Conservation (phyloP, 2,797 vertebrate genomes). For the Petrocephalus schoutedeni region DNA sequence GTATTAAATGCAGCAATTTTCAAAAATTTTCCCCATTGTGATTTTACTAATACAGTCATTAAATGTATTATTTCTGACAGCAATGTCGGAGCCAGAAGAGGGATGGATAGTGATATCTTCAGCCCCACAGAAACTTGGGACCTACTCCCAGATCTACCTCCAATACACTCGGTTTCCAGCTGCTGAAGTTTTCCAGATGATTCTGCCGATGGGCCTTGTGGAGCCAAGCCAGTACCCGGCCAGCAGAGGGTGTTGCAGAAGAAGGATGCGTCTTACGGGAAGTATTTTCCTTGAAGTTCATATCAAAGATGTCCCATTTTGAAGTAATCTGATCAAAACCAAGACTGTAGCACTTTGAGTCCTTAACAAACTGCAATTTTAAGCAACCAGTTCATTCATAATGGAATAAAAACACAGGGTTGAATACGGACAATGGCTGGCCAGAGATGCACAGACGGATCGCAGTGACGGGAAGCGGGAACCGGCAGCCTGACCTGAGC, state of each 20-base stretch:
- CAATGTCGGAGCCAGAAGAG: not conserved
- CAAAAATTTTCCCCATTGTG: not conserved
- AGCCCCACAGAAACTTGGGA: not conserved
- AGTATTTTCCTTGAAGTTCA: slow-evolving; percentile 6
- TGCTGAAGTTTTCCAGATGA: too few species aligned
- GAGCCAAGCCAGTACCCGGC: not conserved
- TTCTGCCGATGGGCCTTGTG: too few species aligned
- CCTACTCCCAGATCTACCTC: too few species aligned
- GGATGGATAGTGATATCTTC: not conserved
- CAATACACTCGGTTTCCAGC: too few species aligned
- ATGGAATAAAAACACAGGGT: not conserved
- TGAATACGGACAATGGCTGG: not conserved
- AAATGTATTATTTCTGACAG: too few species aligned
- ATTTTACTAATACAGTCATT: too few species aligned
- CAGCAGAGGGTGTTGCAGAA: not conserved
- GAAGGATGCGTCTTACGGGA: not conserved
- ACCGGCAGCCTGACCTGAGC: not conserved
- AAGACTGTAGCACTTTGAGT: not conserved
- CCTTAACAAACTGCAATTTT: not conserved
- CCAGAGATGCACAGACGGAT: not conserved
- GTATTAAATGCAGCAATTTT: not conserved
- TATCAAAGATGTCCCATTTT: not conserved
- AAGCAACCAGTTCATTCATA: slow-evolving; percentile 1
- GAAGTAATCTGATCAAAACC: slow-evolving; percentile 9
- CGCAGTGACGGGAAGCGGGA: not conserved